A percentile compares a stretch with the other conserved stretches of the same genome.
These are phyloP conservation scores for Phaedon cochleariae DNA, from an alignment of 2,888 invertebrate species.

Conservation along the genomic window DNA sequence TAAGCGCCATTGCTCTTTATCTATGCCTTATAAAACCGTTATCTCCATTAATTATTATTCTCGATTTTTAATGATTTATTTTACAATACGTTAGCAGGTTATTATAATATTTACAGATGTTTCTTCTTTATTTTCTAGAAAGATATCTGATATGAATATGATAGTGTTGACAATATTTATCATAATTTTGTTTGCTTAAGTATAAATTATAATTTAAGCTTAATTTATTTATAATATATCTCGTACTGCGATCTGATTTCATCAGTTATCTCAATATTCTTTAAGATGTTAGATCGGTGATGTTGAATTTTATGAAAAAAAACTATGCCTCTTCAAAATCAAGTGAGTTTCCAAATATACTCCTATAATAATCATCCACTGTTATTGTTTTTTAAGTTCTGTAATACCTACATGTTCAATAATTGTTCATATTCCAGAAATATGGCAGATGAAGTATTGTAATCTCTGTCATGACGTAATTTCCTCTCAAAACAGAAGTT, in stretches of 20 bases:
- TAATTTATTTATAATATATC: constrained; percentile 42
- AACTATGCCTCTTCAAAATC: constrained; percentile 34
- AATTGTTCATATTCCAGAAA: too few relatives aligned
- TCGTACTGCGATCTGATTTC: constrained; percentile 37
- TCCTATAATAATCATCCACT: too few relatives aligned
- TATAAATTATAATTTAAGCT: constrained; percentile 41
- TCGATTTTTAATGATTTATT: constrained; percentile 45
- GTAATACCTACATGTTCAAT: too few relatives aligned
- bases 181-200: constrained; percentile 41
- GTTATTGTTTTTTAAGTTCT: too few relatives aligned
- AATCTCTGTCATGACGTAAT: too few relatives aligned
- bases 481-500: too few relatives aligned
- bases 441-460: too few relatives aligned
- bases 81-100: constrained; percentile 45
- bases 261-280: constrained; percentile 51
- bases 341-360: constrained; percentile 27
- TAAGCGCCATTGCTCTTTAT: constrained; percentile 42
- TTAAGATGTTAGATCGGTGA: constrained; percentile 44
- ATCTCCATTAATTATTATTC: constrained; percentile 43
- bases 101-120: constrained; percentile 43
- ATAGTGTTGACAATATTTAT: constrained; percentile 44
- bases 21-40: constrained; percentile 41
- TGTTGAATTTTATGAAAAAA: constrained; percentile 17
- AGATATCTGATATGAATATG: constrained; percentile 42
- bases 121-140: constrained; percentile 43